Conservation (phyloP, 2,113 vertebrate species). For the Orthonyx spaldingii region DNA sequence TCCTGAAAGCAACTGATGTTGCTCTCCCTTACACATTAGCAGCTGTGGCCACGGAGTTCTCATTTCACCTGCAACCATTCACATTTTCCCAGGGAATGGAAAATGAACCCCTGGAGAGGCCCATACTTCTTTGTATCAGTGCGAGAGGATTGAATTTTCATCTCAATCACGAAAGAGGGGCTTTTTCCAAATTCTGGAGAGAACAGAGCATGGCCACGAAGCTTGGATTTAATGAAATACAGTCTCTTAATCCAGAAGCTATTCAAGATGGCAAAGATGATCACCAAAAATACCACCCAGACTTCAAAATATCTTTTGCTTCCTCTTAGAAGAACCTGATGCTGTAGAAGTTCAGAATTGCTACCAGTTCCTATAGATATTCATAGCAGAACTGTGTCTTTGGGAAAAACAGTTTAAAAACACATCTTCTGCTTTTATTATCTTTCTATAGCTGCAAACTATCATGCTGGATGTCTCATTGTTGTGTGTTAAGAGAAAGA, state of each 20-base stretch:
- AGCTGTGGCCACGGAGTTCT: background rate
- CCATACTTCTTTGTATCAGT: accelerated
- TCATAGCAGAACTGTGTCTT: background rate
- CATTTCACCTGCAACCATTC: background rate
- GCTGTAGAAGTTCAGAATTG: background rate
- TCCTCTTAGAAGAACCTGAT: background rate
- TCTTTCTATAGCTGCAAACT: background rate
- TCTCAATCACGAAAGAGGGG: background rate
- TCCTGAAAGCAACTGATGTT: background rate
- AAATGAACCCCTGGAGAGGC: background rate
- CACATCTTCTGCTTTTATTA: background rate
- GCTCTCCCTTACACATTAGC: background rate
- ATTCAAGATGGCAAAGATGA: background rate
- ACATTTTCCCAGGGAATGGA: background rate
- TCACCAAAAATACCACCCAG: background rate
- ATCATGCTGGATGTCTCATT: background rate
- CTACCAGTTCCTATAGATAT: background rate
- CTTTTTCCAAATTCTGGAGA: background rate
- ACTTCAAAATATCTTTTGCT: background rate
- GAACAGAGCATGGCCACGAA: background rate
- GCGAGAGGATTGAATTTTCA: background rate
- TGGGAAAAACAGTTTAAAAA: background rate
- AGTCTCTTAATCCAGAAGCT: background rate
- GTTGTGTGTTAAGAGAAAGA: background rate
- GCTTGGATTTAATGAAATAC: background rate